A percentile compares a stretch with the other conserved stretches of the same genome.
These are phyloP conservation scores for Operophtera brumata DNA, from an alignment of 2,888 invertebrate species.

Conservation along the genomic window DNA sequence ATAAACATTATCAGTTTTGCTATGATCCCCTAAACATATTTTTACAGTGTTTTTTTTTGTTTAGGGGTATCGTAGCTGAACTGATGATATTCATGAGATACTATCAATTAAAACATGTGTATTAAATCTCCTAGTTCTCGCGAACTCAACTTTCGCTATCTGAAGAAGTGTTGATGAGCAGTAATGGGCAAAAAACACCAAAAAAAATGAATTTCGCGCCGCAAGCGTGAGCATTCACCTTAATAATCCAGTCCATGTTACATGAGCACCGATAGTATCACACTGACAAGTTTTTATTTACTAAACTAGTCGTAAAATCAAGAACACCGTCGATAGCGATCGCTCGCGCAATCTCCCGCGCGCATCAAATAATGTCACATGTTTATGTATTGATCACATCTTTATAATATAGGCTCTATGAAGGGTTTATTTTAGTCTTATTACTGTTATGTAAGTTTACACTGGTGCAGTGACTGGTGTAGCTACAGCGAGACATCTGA, in stretches of 20 bases:
- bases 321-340: slow-evolving; percentile 56
- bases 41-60: too few relatives aligned
- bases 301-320: slow-evolving; percentile 56
- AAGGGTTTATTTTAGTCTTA: slow-evolving; percentile 43
- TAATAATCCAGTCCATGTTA: slow-evolving; percentile 13
- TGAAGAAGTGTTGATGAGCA: too few relatives aligned
- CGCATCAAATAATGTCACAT: slow-evolving; percentile 63
- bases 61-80: too few relatives aligned
- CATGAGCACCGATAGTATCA: slow-evolving; percentile 22
- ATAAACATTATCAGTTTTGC: too few relatives aligned
- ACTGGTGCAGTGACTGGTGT: slow-evolving; percentile 8
- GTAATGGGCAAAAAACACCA: too few relatives aligned
- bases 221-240: too few relatives aligned
- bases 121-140: too few relatives aligned
- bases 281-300: slow-evolving; percentile 40
- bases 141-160: too few relatives aligned
- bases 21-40: too few relatives aligned
- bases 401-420: slow-evolving; percentile 35
- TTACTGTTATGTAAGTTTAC: slow-evolving; percentile 37
- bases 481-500: not conserved
- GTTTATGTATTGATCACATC: slow-evolving; percentile 66
- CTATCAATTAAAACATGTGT: too few relatives aligned
- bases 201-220: too few relatives aligned
- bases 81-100: too few relatives aligned
- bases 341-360: slow-evolving; percentile 55